Evolutionary conservation across 1,140 invertebrate species (phyloP).

Genomic region (Drosophila elegans): DNA sequence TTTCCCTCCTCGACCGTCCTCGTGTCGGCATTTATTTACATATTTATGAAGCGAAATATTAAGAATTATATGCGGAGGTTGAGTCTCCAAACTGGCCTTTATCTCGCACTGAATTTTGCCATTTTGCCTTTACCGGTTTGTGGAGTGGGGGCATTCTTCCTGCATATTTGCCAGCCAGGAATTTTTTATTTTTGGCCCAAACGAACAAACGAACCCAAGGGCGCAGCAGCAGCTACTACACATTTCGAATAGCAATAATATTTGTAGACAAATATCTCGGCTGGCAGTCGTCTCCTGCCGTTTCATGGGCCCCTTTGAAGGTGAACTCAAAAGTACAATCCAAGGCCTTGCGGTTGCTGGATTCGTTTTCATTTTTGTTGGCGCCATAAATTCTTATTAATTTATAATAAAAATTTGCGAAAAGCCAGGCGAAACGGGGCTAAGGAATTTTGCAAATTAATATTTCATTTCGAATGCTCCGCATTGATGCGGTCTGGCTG

Average conservation of each 20-base stretch:
- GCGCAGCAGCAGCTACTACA: conserved; percentile 52
- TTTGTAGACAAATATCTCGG: conserved; percentile 73
- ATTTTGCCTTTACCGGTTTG: conserved; percentile 19
- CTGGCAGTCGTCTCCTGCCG: conserved; percentile 9
- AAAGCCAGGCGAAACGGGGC: conserved; percentile 25
- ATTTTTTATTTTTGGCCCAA: conserved; percentile 43
- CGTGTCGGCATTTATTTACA: conserved; percentile 64
- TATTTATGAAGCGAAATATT: conserved; percentile 73
- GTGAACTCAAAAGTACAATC: conserved; percentile 49
- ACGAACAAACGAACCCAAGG: conserved; percentile 9
- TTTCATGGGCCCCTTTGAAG: conserved; percentile 32
- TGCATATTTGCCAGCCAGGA: conserved; percentile 59
- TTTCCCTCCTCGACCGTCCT: neutral
- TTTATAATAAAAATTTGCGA: conserved; percentile 79
- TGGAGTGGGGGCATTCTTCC: conserved; percentile 25
- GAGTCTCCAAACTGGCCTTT: conserved; percentile 15
- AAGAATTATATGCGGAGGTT: conserved; percentile 52
- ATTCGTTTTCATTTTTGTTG: conserved; percentile 21
- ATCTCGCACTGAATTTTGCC: conserved; percentile 27
- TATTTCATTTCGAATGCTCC: conserved; percentile 71
- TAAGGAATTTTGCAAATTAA: conserved; percentile 75
- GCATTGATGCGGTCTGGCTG: conserved; percentile 38
- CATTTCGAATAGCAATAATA: conserved; percentile 82
- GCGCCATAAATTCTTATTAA: conserved; percentile 81
- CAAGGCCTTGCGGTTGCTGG: conserved; percentile 21